Evolutionary conservation across 2,113 vertebrate species (phyloP).

Genomic region (Osmerus eperlanus): DNA sequence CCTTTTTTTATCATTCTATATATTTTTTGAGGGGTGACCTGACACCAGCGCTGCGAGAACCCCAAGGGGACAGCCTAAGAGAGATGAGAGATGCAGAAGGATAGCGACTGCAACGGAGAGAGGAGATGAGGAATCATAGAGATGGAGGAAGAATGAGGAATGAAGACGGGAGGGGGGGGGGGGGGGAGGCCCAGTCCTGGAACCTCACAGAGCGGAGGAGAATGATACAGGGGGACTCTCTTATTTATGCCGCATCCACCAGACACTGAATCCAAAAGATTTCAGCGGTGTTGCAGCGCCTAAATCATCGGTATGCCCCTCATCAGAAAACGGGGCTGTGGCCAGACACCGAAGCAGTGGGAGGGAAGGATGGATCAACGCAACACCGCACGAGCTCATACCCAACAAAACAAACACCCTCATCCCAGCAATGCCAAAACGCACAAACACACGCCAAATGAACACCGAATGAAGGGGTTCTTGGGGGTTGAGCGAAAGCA

Average conservation of each 20-base stretch:
- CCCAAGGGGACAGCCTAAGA: slow-evolving; percentile 81
- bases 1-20: slow-evolving; percentile 20
- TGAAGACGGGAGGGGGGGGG: slow-evolving; percentile 27
- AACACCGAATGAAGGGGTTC: neutral
- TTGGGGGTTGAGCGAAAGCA: neutral
- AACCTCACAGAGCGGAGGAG: slow-evolving; percentile 42
- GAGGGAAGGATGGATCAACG: slow-evolving; percentile 21
- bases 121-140: slow-evolving; percentile 57
- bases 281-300: slow-evolving; percentile 18
- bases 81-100: slow-evolving; percentile 71
- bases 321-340: slow-evolving; percentile 26
- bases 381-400: slow-evolving; percentile 24
- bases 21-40: slow-evolving; percentile 65
- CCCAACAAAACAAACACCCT: slow-evolving; percentile 30
- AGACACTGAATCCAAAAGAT: slow-evolving; percentile 43
- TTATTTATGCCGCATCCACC: slow-evolving; percentile 50
- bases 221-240: slow-evolving; percentile 38
- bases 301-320: slow-evolving; percentile 38
- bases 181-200: slow-evolving; percentile 3
- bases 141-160: slow-evolving; percentile 47
- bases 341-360: slow-evolving; percentile 1
- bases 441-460: neutral
- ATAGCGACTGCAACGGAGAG: slow-evolving; percentile 46
- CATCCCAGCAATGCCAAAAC: neutral
- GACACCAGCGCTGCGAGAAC: slow-evolving; percentile 79